Evolutionary conservation across 2,797 vertebrate species (phyloP).

Genomic region (Varecia variegata): DNA sequence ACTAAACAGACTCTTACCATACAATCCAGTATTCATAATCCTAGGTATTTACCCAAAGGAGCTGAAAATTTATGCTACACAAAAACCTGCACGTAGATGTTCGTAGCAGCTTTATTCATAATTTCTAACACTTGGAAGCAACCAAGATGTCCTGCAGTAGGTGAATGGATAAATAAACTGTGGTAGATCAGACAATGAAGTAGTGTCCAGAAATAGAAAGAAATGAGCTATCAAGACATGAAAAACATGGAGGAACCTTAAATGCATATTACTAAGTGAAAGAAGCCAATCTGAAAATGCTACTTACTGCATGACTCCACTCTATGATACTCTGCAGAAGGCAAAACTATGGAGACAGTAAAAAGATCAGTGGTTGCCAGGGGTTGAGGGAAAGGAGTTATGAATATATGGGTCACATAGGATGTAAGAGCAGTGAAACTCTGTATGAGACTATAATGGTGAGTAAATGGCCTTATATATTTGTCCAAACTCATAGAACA

Average conservation of each 20-base stretch:
- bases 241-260: not conserved
- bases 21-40: not conserved
- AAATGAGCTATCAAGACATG: not conserved
- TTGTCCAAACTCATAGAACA: not conserved
- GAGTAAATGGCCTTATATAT: not conserved
- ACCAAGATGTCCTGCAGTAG: not conserved
- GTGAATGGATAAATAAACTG: not conserved
- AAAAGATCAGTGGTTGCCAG: not conserved
- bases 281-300: not conserved
- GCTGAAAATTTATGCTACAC: not conserved
- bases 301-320: not conserved
- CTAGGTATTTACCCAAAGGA: not conserved
- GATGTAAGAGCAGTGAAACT: not conserved
- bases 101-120: not conserved
- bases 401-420: not conserved
- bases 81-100: not conserved
- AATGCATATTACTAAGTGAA: not conserved
- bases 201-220: not conserved
- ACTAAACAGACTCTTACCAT: not conserved
- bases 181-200: not conserved
- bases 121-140: not conserved
- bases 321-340: not conserved
- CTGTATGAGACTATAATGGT: not conserved
- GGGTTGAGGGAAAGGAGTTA: not conserved
- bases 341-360: not conserved